Percentiles rank a stretch among this genome's conserved stretches.
These are phyloP conservation scores for Meganola albula DNA, from an alignment of 2,888 invertebrate species.

Conservation along the genomic window DNA sequence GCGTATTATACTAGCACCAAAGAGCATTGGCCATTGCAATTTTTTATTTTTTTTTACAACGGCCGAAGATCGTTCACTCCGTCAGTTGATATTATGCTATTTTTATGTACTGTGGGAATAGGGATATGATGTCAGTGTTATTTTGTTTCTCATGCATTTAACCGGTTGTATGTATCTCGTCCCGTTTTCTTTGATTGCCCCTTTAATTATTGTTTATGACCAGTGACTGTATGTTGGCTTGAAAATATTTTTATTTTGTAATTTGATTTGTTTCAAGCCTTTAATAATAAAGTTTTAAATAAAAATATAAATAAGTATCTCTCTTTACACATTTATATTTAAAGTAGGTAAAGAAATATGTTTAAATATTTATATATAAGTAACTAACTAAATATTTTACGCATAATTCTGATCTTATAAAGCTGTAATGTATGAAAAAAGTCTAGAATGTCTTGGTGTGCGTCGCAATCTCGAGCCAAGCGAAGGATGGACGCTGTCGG, in stretches of 20 bases:
- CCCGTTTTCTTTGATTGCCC: constrained; percentile 50
- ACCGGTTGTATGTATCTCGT: constrained; percentile 39
- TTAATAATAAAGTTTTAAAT: background rate
- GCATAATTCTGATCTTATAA: background rate
- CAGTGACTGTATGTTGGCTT: constrained; percentile 9
- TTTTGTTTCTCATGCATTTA: constrained; percentile 29
- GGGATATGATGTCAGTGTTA: constrained; percentile 57
- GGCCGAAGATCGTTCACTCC: constrained; percentile 58
- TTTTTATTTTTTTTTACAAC: constrained; percentile 38
- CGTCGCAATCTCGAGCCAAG: constrained; percentile 21
- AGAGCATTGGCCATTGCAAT: constrained; percentile 66
- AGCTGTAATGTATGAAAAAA: too few species aligned
- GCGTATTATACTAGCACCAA: constrained; percentile 59
- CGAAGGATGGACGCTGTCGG: constrained; percentile 20
- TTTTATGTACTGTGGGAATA: constrained; percentile 54
- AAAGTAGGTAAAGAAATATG: background rate
- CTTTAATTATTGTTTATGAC: constrained; percentile 21
- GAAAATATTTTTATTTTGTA: constrained; percentile 14
- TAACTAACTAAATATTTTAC: too few species aligned
- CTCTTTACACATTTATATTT: background rate
- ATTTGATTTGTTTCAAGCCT: constrained; percentile 1
- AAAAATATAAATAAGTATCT: background rate
- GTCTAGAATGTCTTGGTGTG: too few species aligned
- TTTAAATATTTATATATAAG: too few species aligned
- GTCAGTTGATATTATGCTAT: constrained; percentile 46